A percentile compares a stretch with the other conserved stretches of the same genome.
These are phyloP conservation scores for Chamaetylas fuelleborni DNA, from an alignment of 2,113 vertebrate genomes.

Conservation along the genomic window DNA sequence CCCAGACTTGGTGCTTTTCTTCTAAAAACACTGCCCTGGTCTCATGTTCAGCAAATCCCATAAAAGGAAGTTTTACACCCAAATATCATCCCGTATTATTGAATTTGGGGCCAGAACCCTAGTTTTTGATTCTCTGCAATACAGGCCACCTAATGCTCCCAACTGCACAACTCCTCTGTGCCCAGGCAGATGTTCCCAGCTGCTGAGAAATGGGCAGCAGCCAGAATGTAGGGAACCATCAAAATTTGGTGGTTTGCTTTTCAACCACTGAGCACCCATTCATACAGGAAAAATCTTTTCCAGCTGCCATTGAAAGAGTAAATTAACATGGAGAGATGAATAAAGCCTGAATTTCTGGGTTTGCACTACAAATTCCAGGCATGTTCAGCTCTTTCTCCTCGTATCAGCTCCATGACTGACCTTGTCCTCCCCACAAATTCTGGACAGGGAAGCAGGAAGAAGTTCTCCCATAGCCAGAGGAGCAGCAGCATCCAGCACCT, in stretches of 20 bases:
- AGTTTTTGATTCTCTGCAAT: background rate
- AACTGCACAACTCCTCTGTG: background rate
- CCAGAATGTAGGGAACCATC: rapidly evolving
- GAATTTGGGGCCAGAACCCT: background rate
- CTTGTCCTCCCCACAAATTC: background rate
- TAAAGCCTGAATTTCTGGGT: background rate
- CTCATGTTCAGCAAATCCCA: background rate
- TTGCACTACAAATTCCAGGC: background rate
- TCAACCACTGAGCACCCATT: background rate
- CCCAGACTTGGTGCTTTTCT: background rate
- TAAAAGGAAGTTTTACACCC: background rate
- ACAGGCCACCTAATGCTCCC: background rate
- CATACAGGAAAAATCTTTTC: background rate
- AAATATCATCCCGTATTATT: background rate
- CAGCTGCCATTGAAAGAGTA: background rate
- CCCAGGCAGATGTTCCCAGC: background rate
- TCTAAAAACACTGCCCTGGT: background rate
- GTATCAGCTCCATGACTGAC: background rate
- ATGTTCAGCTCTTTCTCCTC: background rate
- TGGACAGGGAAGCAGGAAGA: background rate
- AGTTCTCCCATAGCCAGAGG: background rate
- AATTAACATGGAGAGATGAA: background rate
- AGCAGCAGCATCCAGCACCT: background rate
- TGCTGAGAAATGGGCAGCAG: background rate
- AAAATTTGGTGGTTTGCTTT: background rate